Evolutionary conservation across 2,797 vertebrate genomes (phyloP).

Genomic region (Thalassophryne amazonica): DNA sequence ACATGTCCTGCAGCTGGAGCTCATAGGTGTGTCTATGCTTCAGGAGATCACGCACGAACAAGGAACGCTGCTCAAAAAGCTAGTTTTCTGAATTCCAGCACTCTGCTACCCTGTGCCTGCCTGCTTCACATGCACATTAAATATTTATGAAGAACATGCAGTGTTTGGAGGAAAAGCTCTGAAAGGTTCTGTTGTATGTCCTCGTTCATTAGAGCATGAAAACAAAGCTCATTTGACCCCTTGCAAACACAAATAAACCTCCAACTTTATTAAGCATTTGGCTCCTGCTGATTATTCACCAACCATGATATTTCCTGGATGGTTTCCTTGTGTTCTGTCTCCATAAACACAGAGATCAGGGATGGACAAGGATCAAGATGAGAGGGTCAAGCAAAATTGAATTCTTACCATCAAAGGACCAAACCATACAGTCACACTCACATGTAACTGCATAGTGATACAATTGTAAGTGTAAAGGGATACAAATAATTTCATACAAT

Average conservation of each 20-base stretch:
- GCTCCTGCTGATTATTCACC: conserved; percentile 4
- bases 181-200: conserved; percentile 18
- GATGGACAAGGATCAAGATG: too few relatives aligned
- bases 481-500: too few relatives aligned
- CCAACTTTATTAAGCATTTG: conserved; percentile 14
- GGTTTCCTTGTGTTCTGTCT: not conserved
- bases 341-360: conserved; percentile 19
- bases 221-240: conserved; percentile 17
- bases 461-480: too few relatives aligned
- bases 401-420: too few relatives aligned
- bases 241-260: not conserved
- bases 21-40: not conserved
- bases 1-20: too few relatives aligned
- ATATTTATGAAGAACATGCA: conserved; percentile 61
- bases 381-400: too few relatives aligned
- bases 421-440: too few relatives aligned
- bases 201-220: conserved; percentile 21
- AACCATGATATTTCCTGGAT: not conserved
- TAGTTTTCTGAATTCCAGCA: conserved; percentile 13
- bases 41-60: conserved; percentile 1
- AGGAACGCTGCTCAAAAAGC: not conserved
- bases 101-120: not conserved
- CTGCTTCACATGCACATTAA: conserved; percentile 34
- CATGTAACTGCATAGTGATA: too few relatives aligned
- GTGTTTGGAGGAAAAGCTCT: conserved; percentile 28